Evolutionary conservation across 2,113 vertebrate genomes (phyloP).

Genomic region (Chloebia gouldiae): DNA sequence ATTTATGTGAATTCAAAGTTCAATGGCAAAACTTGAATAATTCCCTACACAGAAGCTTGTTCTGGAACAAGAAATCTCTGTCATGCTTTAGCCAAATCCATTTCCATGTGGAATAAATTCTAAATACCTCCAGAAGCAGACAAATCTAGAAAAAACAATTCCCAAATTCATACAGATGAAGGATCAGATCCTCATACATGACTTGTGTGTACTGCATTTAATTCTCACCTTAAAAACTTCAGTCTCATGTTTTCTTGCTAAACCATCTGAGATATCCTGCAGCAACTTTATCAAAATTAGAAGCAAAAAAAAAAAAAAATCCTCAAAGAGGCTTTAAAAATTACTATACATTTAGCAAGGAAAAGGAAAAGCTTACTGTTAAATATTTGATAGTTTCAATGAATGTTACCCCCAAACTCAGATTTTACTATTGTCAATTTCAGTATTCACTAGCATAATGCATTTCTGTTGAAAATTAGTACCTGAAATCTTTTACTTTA

Average conservation of each 20-base stretch:
- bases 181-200: background rate
- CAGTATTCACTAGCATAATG: background rate
- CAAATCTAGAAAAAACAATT: background rate
- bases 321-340: background rate
- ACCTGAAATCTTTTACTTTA: slow-evolving; percentile 90
- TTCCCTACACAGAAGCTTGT: background rate
- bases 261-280: background rate
- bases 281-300: background rate
- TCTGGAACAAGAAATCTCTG: background rate
- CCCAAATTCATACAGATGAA: background rate
- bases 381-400: background rate
- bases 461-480: background rate
- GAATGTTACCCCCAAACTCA: rapidly evolving
- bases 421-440: background rate
- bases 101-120: background rate
- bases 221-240: background rate
- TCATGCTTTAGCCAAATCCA: background rate
- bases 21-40: background rate
- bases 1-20: background rate
- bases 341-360: background rate
- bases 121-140: background rate
- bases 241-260: background rate
- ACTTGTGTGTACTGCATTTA: background rate
- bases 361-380: background rate
- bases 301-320: background rate